Conservation (phyloP, 1,140 invertebrate genomes). For the Drosophila lini region DNA sequence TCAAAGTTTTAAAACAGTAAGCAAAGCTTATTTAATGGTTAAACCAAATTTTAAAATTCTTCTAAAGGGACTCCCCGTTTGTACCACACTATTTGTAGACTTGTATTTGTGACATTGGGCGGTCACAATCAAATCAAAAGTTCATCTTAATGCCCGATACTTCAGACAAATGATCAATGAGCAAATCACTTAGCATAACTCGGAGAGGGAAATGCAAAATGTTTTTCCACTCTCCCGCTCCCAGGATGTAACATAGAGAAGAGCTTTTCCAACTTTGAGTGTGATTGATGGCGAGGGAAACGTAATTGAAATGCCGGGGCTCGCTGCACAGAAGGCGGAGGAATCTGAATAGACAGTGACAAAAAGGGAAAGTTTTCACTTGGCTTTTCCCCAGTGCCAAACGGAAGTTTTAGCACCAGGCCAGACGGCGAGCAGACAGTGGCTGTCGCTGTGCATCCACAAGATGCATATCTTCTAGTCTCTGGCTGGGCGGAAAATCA, state of each 20-base stretch:
- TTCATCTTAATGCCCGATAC: constrained; percentile 30
- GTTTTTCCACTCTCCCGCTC: constrained; percentile 41
- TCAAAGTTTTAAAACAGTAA: background rate
- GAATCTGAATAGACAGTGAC: constrained; percentile 44
- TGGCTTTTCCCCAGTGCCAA: constrained; percentile 35
- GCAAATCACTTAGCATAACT: constrained; percentile 42
- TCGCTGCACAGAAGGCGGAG: constrained; percentile 11
- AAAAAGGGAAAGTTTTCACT: constrained; percentile 75
- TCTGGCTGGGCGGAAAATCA: constrained; percentile 42
- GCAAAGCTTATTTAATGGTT: background rate
- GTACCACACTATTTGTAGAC: background rate
- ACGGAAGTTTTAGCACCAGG: constrained; percentile 19
- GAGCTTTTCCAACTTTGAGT: constrained; percentile 66
- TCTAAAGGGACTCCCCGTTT: background rate
- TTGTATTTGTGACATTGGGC: background rate
- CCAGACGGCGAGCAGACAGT: constrained; percentile 64
- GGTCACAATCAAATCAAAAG: constrained; percentile 30
- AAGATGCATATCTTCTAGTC: constrained; percentile 35
- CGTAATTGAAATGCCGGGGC: constrained; percentile 70
- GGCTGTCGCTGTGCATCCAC: constrained; percentile 40
- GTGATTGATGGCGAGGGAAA: constrained; percentile 72
- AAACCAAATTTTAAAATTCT: background rate
- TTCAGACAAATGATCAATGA: constrained; percentile 47
- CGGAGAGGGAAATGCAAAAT: constrained; percentile 48
- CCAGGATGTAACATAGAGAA: constrained; percentile 14